phyloP scores from a whole-genome alignment of 2,113 vertebrate genomes.

The Alethe castanea region DNA sequence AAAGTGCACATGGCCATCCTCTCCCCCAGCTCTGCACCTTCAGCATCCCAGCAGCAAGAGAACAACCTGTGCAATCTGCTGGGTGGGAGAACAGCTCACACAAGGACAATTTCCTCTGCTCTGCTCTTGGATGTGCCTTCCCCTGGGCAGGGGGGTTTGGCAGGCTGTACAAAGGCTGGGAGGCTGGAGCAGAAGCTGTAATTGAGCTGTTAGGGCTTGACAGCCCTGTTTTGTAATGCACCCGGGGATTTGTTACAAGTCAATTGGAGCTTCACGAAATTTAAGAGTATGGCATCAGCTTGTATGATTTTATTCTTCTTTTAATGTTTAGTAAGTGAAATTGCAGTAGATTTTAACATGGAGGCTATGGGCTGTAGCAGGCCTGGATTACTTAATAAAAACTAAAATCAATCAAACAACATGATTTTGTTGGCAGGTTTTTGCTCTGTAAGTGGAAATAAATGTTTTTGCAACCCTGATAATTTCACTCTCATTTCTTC shows the following conservation, averaged over 20 bases:
- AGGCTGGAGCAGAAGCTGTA: constrained; percentile 33
- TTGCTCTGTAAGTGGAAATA: constrained; percentile 7
- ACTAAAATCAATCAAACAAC: neutral
- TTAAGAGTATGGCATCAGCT: neutral
- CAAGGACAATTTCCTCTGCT: neutral
- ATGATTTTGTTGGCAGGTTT: constrained; percentile 4
- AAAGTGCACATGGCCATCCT: neutral
- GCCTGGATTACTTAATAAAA: constrained; percentile 20
- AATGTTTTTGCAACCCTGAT: constrained; percentile 43
- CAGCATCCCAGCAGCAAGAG: neutral
- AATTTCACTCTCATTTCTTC: constrained; percentile 43
- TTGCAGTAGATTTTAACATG: neutral
- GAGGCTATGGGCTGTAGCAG: neutral
- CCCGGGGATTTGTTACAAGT: constrained; percentile 4
- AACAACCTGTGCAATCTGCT: neutral
- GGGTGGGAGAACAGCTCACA: neutral
- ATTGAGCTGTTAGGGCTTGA: constrained; percentile 55
- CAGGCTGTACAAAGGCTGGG: neutral
- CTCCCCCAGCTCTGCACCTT: neutral
- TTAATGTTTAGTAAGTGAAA: constrained; percentile 12
- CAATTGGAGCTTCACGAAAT: constrained; percentile 28
- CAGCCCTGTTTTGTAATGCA: constrained; percentile 33
- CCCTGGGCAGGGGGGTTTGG: neutral
- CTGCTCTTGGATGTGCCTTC: neutral
- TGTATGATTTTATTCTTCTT: neutral